phyloP scores from a whole-genome alignment of 30 jellyfish, hydroid and myxozoan genomes.

The Aurelia sp. region DNA sequence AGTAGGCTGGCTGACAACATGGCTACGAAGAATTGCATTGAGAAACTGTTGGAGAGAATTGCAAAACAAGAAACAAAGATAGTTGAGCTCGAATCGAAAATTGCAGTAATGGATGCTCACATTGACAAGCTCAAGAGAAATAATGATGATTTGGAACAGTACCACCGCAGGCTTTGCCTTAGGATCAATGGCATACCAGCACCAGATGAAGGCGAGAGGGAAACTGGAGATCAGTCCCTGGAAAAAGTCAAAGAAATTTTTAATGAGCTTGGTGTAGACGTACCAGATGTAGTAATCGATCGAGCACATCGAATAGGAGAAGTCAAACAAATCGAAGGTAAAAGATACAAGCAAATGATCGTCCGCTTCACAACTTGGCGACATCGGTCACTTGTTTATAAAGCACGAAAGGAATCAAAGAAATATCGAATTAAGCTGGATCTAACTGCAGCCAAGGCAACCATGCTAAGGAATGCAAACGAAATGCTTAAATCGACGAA shows the following conservation, averaged over 20 bases:
- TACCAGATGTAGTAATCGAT: neutral
- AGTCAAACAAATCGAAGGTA: no score
- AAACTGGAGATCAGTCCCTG: conserved; percentile 28
- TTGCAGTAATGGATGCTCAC: conserved; percentile 37
- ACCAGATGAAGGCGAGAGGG: conserved; percentile 17
- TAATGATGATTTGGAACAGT: conserved; percentile 40
- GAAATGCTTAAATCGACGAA: no score
- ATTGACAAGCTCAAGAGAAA: conserved; percentile 6
- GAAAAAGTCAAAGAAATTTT: conserved; percentile 23
- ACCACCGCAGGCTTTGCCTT: neutral
- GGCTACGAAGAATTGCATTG: conserved; percentile 45
- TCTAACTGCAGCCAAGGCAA: no score
- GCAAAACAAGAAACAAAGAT: neutral
- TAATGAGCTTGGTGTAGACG: conserved; percentile 28
- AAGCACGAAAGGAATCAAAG: no score
- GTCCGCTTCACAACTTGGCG: no score
- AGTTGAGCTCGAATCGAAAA: conserved; percentile 5
- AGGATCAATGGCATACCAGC: conserved; percentile 28
- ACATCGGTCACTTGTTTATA: no score
- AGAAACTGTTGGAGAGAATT: conserved; percentile 1
- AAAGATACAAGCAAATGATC: no score
- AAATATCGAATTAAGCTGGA: no score
- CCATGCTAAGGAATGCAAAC: no score
- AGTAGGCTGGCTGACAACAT: conserved; percentile 1
- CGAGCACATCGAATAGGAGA: no score